Percentiles rank a stretch among this genome's conserved stretches.
Conservation (phyloP, 2,888 invertebrate genomes). For the Orthonevra nobilis region DNA sequence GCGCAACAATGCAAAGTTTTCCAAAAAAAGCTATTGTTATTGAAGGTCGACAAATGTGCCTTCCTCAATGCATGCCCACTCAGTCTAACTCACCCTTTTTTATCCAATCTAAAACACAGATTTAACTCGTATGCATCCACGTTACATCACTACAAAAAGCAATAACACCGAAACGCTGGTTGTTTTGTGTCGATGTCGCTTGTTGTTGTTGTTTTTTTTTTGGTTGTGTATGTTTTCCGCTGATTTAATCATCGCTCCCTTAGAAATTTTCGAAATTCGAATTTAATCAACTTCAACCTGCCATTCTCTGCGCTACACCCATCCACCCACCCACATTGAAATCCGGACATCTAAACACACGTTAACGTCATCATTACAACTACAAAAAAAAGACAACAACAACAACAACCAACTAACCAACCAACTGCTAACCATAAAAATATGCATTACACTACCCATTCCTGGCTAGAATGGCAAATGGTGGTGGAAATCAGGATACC, state of each 20-base stretch:
- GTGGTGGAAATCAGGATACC: constrained; percentile 45
- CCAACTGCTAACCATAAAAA: constrained; percentile 64
- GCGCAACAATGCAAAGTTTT: constrained; percentile 28
- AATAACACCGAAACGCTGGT: constrained; percentile 30
- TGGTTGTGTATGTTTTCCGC: constrained; percentile 60
- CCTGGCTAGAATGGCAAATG: constrained; percentile 7
- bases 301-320: constrained; percentile 5
- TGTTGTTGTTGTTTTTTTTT: constrained; percentile 46
- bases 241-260: constrained; percentile 69
- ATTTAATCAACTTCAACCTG: constrained; percentile 66
- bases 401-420: constrained; percentile 9
- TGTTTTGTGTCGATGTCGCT: constrained; percentile 45
- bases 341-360: constrained; percentile 59
- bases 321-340: not conserved
- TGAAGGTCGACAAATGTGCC: constrained; percentile 30
- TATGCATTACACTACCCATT: constrained; percentile 58
- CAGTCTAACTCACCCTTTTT: constrained; percentile 36
- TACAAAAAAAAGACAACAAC: not conserved
- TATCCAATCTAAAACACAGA: constrained; percentile 36
- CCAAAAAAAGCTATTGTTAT: constrained; percentile 42
- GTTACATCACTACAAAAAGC: not conserved
- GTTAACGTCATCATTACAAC: constrained; percentile 62
- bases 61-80: constrained; percentile 49
- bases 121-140: constrained; percentile 28
- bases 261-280: constrained; percentile 61